Percentiles rank a stretch among this genome's conserved stretches.
Conservation (phyloP, 2,797 vertebrate genomes). For the Rousettus madagascariensis region DNA sequence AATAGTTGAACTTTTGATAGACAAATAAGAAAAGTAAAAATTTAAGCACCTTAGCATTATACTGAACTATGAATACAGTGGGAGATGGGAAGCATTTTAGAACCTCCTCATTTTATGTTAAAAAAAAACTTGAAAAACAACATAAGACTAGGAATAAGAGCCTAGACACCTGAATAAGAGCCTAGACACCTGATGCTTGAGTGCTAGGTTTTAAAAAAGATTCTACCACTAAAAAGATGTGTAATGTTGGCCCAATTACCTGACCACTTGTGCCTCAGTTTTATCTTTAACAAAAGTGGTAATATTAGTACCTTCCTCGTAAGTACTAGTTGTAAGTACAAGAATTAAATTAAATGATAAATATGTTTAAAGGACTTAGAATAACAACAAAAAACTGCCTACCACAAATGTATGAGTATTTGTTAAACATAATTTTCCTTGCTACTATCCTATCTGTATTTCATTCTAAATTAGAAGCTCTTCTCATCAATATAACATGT, state of each 20-base stretch:
- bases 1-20: background rate
- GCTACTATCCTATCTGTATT: background rate
- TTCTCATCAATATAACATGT: background rate
- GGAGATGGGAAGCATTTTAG: background rate
- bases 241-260: background rate
- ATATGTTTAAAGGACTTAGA: background rate
- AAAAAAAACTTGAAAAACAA: background rate
- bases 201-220: background rate
- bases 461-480: background rate
- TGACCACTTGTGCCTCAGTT: background rate
- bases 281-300: background rate
- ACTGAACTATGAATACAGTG: background rate
- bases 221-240: background rate
- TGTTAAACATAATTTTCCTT: background rate
- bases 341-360: background rate
- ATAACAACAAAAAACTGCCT: background rate
- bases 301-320: background rate
- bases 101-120: background rate
- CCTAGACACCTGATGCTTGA: background rate
- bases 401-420: background rate
- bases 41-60: background rate
- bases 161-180: background rate
- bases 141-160: background rate
- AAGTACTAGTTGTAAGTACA: background rate
- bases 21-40: background rate